Evolutionary conservation across 2,888 invertebrate genomes (phyloP), one percentile per base, ranked within the genome.

Genomic region (Rhagophthalmus giganteus): DNA sequence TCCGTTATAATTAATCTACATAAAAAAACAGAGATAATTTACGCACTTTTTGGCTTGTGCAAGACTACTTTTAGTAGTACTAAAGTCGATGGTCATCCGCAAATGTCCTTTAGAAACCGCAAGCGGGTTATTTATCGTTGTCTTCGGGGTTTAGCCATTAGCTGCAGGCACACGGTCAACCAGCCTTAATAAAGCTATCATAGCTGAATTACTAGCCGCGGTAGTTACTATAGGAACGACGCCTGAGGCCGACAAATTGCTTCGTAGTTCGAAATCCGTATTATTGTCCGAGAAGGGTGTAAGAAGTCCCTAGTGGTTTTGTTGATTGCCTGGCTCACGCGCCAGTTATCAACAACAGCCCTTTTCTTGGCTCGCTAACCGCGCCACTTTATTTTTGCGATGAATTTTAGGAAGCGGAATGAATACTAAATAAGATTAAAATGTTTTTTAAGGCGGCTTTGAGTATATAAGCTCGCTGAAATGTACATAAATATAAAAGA

Each of bases 181-280:
- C 57, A 59, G 59, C 66, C 66, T 65, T 68, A 69, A 70, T 70
- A 70, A 68, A 70, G 65, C 70, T 66, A 68, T 68, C 68, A 66
- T 61, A 64, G 66, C 64, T 59, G 54, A 54, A 44, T 54, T 54
- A 54, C 39, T 61, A 65, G 65, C 64, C 58, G 56, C 47, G 47
- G 53, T 42, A 57, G 61, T 61, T 59, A 61, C 60, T 58, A 55
- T 58, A 59, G 59, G 52, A 59, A 61, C 59, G 53, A 50, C 41
- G 51, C 59, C 55, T 39, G 55, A 48, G 57, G 58, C 59, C 55
- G 60, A 62, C 62, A 62, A 60, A 60, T 62, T 62, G 47, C 53
- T 45, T 53, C 53, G 40, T 28, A 45, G 46, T 47, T 46, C 46
- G 45, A 52, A 52, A 52, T 52, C 52, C 52, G 48, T 41, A 48